Evolutionary conservation across 2,888 invertebrate genomes (phyloP), one percentile per base, ranked within the genome.

Genomic region (Loripinus fragilis): DNA sequence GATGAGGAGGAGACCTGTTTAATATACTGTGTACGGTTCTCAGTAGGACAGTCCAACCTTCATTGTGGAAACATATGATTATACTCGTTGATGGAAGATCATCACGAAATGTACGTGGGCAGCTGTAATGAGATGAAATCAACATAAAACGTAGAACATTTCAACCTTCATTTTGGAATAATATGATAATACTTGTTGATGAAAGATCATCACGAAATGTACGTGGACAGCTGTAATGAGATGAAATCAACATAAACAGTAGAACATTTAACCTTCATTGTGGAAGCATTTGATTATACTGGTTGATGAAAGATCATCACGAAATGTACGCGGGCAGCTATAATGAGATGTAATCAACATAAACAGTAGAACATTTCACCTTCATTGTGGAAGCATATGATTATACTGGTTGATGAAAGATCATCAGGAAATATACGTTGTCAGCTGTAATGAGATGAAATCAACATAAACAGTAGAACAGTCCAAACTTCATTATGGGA

Each of bases 351-450:
- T n/a, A n/a, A n/a, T n/a, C n/a, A n/a, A n/a, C n/a, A n/a, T n/a
- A n/a, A n/a, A n/a, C n/a, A 98, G 94, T 48, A 99, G 94, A 0
- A 98, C 97, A 88, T 96, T 95, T 88, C 96, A 96, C 98, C 98
- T 94, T 99, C 99, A 94, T 99, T 99, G 93, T 97, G 98, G 93
- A 98, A 99, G 92, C 98, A 99, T 91, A 99, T 97, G 12, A 99
- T 95, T 45, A 99, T 95, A 38, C 97, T 97, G 0, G 97, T 96
- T 80, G 95, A 95, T 1, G 97, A 97, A 74, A 98, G 94, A 86
- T 95, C 94, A 0, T 30, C 7, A 10, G 42, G 33, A 38, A 60
- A 78, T 17, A 66, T 20, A 38, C 76, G 67, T 25, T 72, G 64
- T 41, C 83, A 83, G 12, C 83, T 83, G 71, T 12, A 74, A 78